Evolutionary conservation across 2,888 invertebrate species (phyloP).

Genomic region (Lacanobia wlatinum): DNA sequence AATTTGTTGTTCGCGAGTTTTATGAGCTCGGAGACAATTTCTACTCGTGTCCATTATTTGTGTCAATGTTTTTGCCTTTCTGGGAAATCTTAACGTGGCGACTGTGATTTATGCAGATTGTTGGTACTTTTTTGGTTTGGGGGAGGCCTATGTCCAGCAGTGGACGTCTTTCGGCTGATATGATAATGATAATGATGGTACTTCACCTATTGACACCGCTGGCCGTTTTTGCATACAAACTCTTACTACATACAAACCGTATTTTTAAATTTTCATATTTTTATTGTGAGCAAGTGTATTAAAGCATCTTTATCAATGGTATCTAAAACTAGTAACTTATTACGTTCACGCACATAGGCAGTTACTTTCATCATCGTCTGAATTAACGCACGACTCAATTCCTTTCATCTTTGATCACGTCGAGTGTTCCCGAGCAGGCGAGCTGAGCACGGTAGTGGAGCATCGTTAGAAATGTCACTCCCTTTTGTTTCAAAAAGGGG

Average conservation of each 20-base stretch:
- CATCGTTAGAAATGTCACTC: constrained; percentile 84
- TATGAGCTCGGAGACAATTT: constrained; percentile 51
- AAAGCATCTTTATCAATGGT: background rate
- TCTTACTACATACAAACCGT: too few species aligned
- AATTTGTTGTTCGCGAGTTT: constrained; percentile 68
- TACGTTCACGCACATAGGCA: background rate
- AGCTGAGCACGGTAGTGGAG: constrained; percentile 61
- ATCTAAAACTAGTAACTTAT: constrained; percentile 1
- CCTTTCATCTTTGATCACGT: constrained; percentile 66
- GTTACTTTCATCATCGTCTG: constrained; percentile 32
- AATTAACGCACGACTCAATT: constrained; percentile 46
- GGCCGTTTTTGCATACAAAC: background rate
- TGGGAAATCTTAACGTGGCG: constrained; percentile 22
- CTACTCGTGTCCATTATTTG: constrained; percentile 43
- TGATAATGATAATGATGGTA: too few species aligned
- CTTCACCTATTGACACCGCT: too few species aligned
- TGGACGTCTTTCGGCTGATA: too few species aligned
- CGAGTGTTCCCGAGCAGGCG: constrained; percentile 59
- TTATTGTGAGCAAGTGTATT: background rate
- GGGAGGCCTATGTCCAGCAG: too few species aligned
- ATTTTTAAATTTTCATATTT: too few species aligned
- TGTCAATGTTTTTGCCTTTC: constrained; percentile 30
- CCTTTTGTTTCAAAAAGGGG: constrained; percentile 84
- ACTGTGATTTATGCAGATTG: constrained; percentile 13
- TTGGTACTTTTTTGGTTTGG: too few species aligned